These are phyloP conservation scores for Pseudomugil gertrudae DNA, from an alignment of 2,797 vertebrate genomes.

Conservation along the genomic window DNA sequence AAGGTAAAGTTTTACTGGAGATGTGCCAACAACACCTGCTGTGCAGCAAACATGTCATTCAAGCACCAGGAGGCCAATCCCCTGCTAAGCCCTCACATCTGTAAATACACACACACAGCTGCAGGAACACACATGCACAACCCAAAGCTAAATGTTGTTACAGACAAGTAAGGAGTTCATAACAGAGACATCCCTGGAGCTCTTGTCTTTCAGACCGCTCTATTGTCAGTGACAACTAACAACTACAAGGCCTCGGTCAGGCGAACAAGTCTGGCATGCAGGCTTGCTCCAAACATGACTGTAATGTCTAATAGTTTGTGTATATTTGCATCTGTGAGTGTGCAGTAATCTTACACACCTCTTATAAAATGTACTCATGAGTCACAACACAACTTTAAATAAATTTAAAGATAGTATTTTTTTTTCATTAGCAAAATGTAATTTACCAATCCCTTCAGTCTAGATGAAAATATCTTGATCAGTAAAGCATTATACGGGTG, in stretches of 20 bases:
- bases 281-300: background rate
- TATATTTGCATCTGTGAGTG: background rate
- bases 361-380: background rate
- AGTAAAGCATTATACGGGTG: background rate
- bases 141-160: slow-evolving; percentile 16
- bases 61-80: slow-evolving; percentile 66
- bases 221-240: background rate
- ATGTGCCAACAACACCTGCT: slow-evolving; percentile 47
- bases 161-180: slow-evolving; percentile 27
- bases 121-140: slow-evolving; percentile 6
- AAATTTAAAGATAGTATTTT: background rate
- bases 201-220: slow-evolving; percentile 12
- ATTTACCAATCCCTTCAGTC: background rate
- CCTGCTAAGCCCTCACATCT: slow-evolving; percentile 59
- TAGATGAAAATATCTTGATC: background rate
- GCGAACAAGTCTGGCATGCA: background rate
- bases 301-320: background rate
- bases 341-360: background rate
- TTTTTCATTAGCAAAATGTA: too few relatives aligned
- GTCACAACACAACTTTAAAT: background rate
- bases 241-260: background rate
- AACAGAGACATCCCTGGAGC: slow-evolving; percentile 13
- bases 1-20: slow-evolving; percentile 51
- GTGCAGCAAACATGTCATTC: slow-evolving; percentile 66
- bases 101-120: slow-evolving; percentile 36